These are phyloP conservation scores for Trichechus manatus DNA, from an alignment of 2,113 vertebrate species.

Conservation along the genomic window DNA sequence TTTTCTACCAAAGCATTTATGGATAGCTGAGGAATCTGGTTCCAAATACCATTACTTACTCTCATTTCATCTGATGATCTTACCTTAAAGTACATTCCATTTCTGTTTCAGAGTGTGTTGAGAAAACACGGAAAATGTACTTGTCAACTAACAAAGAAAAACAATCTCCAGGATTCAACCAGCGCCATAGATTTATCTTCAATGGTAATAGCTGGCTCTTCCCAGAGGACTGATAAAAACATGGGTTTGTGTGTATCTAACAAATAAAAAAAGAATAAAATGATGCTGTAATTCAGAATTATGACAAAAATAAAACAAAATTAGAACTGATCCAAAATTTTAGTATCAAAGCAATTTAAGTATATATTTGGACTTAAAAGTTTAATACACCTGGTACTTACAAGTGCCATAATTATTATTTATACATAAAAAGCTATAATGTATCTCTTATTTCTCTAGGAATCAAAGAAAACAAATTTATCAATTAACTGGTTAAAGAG, in stretches of 20 bases:
- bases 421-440: neutral
- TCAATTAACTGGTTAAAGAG: conserved; percentile 48
- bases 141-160: conserved; percentile 92
- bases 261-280: conserved; percentile 59
- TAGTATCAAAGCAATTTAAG: conserved; percentile 47
- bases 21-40: neutral
- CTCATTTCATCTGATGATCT: conserved; percentile 50
- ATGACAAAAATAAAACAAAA: conserved; percentile 58
- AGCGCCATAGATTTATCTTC: conserved; percentile 88
- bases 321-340: conserved; percentile 25
- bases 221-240: conserved; percentile 89
- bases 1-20: conserved; percentile 6
- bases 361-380: conserved; percentile 17
- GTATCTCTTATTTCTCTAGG: neutral
- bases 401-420: conserved; percentile 28
- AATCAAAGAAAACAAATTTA: conserved; percentile 34
- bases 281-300: neutral
- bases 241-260: conserved; percentile 92
- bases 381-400: conserved; percentile 13
- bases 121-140: conserved; percentile 88
- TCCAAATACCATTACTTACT: neutral
- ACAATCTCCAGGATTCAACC: conserved; percentile 87
- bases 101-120: conserved; percentile 69
- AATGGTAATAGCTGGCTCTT: conserved; percentile 85
- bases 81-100: conserved; percentile 83